Conservation (phyloP, 2,113 vertebrate genomes). For the Athene cunicularia region DNA sequence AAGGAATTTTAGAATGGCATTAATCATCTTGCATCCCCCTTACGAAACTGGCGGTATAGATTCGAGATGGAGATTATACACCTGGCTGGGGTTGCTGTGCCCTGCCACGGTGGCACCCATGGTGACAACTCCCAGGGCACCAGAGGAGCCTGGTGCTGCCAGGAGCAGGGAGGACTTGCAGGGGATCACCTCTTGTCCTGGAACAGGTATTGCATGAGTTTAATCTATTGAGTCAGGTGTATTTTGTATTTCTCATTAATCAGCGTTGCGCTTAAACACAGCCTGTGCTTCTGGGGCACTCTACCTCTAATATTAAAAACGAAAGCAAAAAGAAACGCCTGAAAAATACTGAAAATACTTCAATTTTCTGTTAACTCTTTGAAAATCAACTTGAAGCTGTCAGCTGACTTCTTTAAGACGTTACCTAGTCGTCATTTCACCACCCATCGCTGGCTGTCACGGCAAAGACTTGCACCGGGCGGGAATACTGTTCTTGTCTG, state of each 20-base stretch:
- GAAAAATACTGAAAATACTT: background rate
- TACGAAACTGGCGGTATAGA: background rate
- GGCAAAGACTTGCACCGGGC: background rate
- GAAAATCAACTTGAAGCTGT: background rate
- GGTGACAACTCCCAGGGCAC: background rate
- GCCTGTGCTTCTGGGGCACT: background rate
- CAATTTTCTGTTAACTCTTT: background rate
- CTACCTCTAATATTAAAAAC: background rate
- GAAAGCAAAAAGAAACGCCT: background rate
- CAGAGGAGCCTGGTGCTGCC: background rate
- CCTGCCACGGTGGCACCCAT: background rate
- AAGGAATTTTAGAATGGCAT: background rate
- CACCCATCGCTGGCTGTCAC: background rate
- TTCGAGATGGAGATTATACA: background rate
- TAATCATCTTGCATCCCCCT: background rate
- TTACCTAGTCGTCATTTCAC: background rate
- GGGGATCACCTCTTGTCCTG: background rate
- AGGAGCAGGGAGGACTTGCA: background rate
- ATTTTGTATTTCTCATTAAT: background rate
- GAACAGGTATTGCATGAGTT: background rate
- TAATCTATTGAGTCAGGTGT: background rate
- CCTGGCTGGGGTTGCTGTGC: background rate
- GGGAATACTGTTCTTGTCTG: background rate
- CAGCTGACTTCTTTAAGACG: background rate
- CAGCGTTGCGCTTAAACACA: background rate